Evolutionary conservation across 2,797 vertebrate species (phyloP).

Genomic region (Acanthis flammea): DNA sequence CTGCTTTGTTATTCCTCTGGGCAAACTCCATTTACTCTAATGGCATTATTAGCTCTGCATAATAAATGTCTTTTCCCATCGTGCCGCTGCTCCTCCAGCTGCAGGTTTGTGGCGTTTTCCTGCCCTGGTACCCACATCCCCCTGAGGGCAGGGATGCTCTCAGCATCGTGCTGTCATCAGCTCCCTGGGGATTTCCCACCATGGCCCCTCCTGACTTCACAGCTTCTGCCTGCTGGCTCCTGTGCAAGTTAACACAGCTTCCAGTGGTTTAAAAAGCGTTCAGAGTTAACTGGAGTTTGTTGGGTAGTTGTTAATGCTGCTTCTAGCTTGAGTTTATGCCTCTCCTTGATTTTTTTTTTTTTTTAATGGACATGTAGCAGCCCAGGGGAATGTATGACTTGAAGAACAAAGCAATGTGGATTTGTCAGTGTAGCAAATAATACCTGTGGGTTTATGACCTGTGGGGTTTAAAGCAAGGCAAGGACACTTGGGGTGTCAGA

Average conservation of each 20-base stretch:
- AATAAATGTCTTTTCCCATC: neutral
- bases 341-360: neutral
- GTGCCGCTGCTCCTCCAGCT: neutral
- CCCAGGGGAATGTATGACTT: neutral
- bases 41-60: neutral
- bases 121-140: neutral
- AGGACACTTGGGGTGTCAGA: neutral
- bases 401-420: neutral
- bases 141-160: neutral
- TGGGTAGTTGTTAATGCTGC: neutral
- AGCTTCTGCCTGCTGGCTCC: neutral
- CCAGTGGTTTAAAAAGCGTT: neutral
- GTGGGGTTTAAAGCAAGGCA: neutral
- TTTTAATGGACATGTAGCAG: neutral
- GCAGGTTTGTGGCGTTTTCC: neutral
- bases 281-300: neutral
- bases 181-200: neutral
- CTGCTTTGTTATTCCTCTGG: neutral
- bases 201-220: rapidly evolving
- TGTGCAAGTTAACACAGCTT: neutral
- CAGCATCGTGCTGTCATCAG: neutral
- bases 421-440: neutral
- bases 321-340: neutral
- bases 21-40: neutral
- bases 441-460: neutral